A percentile compares a stretch with the other conserved stretches of the same genome.
Conservation (phyloP, 2,113 vertebrate genomes). For the Galbula dea region DNA sequence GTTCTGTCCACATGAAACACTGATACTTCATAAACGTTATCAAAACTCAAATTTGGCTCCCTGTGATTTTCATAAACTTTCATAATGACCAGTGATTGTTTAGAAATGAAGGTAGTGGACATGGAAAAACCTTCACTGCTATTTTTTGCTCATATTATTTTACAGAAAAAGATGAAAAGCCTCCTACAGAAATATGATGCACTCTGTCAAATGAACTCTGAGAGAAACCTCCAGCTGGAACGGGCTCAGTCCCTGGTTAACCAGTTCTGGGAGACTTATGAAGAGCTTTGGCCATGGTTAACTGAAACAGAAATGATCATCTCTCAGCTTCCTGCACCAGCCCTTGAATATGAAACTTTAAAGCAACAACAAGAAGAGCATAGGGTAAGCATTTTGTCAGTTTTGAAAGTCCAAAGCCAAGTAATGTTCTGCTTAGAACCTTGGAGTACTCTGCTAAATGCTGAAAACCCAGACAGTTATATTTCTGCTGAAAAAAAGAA, state of each 20-base stretch:
- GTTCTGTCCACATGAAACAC: neutral
- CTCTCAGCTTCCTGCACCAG: slow-evolving; percentile 83
- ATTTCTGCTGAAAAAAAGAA: neutral
- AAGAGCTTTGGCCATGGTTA: slow-evolving; percentile 96
- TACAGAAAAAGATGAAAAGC: slow-evolving; percentile 81
- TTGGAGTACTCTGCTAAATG: neutral
- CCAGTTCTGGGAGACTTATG: slow-evolving; percentile 98
- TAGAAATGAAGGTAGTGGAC: neutral
- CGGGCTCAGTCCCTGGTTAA: slow-evolving; percentile 88
- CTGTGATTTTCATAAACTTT: neutral
- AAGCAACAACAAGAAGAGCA: slow-evolving; percentile 95
- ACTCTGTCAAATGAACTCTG: slow-evolving; percentile 92
- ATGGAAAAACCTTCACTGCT: neutral
- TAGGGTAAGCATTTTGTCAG: slow-evolving; percentile 78
- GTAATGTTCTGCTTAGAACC: neutral
- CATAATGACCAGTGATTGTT: neutral
- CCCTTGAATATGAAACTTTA: slow-evolving; percentile 92
- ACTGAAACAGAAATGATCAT: slow-evolving; percentile 84
- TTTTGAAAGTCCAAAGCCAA: neutral
- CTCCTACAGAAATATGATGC: slow-evolving; percentile 83
- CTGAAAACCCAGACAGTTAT: neutral
- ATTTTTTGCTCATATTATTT: neutral
- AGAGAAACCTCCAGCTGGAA: slow-evolving; percentile 93
- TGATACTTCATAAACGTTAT: neutral
- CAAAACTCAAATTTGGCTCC: neutral